These are phyloP conservation scores for Microctonus hyperodae DNA, from an alignment of 2,888 invertebrate species.

Conservation along the genomic window DNA sequence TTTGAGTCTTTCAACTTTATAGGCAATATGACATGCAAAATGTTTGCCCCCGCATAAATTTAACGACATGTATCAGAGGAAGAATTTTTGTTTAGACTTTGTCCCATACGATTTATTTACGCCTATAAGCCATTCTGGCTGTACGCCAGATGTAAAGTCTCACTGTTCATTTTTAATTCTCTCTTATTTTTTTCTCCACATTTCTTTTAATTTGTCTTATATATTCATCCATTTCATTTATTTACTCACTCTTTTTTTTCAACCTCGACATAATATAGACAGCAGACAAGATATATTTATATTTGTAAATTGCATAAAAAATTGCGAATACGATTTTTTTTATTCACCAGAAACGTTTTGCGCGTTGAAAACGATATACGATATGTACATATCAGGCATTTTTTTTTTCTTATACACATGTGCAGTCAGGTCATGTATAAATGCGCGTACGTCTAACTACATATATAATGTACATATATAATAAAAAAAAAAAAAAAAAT, in stretches of 20 bases:
- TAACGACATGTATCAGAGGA: constrained; percentile 8
- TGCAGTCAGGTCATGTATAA: constrained; percentile 17
- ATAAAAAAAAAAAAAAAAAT: too few relatives aligned
- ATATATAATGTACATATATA: constrained; percentile 15
- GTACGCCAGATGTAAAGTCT: constrained; percentile 22
- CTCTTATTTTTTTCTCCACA: background rate
- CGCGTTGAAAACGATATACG: background rate
- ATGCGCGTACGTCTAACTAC: background rate
- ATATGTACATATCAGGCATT: background rate
- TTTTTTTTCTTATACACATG: background rate
- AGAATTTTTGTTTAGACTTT: constrained; percentile 26
- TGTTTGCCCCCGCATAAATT: background rate
- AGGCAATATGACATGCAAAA: constrained; percentile 2
- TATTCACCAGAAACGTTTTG: background rate
- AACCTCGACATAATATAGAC: background rate
- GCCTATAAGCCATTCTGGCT: constrained; percentile 13
- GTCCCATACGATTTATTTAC: constrained; percentile 17
- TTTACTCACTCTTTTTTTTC: background rate
- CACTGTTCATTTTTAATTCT: constrained; percentile 11
- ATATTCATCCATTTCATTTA: background rate
- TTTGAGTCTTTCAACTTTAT: background rate
- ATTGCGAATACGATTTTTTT: background rate
- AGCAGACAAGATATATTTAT: background rate
- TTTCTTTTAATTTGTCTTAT: background rate
- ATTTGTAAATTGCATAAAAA: constrained; percentile 4